These are phyloP conservation scores for Sceloporus tristichus DNA, from an alignment of 2,113 vertebrate genomes.

Conservation along the genomic window DNA sequence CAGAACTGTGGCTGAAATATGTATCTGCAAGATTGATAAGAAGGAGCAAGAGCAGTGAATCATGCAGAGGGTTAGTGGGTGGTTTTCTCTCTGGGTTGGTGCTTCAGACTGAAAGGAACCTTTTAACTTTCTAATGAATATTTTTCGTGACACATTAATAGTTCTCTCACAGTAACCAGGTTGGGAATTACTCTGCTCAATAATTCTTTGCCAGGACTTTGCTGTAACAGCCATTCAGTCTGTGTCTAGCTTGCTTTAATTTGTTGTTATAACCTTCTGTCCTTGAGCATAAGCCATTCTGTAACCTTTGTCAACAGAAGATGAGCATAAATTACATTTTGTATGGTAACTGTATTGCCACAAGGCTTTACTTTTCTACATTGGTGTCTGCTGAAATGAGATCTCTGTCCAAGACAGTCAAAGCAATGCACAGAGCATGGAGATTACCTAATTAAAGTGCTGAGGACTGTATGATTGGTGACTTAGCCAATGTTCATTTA, in stretches of 20 bases:
- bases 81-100: neutral
- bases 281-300: slow-evolving; percentile 57
- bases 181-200: slow-evolving; percentile 11
- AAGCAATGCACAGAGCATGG: slow-evolving; percentile 24
- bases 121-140: neutral
- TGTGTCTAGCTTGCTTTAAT: slow-evolving; percentile 55
- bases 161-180: slow-evolving; percentile 8
- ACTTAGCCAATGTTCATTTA: slow-evolving; percentile 77
- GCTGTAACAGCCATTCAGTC: slow-evolving; percentile 60
- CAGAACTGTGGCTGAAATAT: neutral
- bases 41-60: neutral
- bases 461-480: slow-evolving; percentile 58
- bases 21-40: neutral
- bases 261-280: slow-evolving; percentile 62
- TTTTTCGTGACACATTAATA: neutral
- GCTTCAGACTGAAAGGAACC: slow-evolving; percentile 1
- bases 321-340: slow-evolving; percentile 50
- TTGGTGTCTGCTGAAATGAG: slow-evolving; percentile 67
- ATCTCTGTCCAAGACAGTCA: slow-evolving; percentile 56
- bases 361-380: slow-evolving; percentile 58
- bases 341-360: slow-evolving; percentile 36
- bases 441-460: slow-evolving; percentile 68
- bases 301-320: slow-evolving; percentile 60
- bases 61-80: neutral
- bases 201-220: slow-evolving; percentile 55